Conservation (phyloP, 2,888 invertebrate species). For the Nomada fabriciana region DNA sequence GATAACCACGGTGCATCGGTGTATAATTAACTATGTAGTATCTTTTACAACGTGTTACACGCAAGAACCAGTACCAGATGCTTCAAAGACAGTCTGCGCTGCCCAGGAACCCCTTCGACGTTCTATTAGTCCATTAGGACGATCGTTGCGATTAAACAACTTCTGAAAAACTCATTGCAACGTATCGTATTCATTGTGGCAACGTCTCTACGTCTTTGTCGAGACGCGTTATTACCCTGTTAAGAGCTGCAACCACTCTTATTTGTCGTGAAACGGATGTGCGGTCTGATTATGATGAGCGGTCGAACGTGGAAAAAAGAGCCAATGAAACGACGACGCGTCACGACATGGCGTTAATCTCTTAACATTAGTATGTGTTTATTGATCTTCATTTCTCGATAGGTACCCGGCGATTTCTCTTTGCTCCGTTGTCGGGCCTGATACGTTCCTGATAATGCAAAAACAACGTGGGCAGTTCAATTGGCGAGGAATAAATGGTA, state of each 20-base stretch:
- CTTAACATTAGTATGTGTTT: slow-evolving; percentile 28
- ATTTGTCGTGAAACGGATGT: slow-evolving; percentile 37
- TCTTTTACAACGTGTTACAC: slow-evolving; percentile 57
- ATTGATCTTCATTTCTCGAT: slow-evolving; percentile 22
- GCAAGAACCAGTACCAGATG: slow-evolving; percentile 50
- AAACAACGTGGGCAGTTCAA: not conserved
- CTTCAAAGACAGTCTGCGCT: slow-evolving; percentile 29
- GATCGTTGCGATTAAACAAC: slow-evolving; percentile 41
- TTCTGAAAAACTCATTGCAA: slow-evolving; percentile 44
- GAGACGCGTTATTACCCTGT: slow-evolving; percentile 43
- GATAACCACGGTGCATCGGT: slow-evolving; percentile 48
- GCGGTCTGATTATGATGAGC: slow-evolving; percentile 27
- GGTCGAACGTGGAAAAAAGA: not conserved
- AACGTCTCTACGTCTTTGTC: slow-evolving; percentile 33
- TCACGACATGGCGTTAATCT: slow-evolving; percentile 26
- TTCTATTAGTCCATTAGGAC: slow-evolving; percentile 45
- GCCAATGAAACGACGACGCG: not conserved
- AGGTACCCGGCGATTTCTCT: slow-evolving; percentile 5
- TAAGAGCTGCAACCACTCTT: slow-evolving; percentile 20
- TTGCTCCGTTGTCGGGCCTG: not conserved
- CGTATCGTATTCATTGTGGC: slow-evolving; percentile 40
- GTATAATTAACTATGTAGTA: slow-evolving; percentile 59
- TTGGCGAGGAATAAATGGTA: too few species aligned
- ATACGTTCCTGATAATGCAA: not conserved
- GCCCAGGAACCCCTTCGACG: slow-evolving; percentile 43